Conservation (phyloP, 2,113 vertebrate species). For the Siphamia tubifer region DNA sequence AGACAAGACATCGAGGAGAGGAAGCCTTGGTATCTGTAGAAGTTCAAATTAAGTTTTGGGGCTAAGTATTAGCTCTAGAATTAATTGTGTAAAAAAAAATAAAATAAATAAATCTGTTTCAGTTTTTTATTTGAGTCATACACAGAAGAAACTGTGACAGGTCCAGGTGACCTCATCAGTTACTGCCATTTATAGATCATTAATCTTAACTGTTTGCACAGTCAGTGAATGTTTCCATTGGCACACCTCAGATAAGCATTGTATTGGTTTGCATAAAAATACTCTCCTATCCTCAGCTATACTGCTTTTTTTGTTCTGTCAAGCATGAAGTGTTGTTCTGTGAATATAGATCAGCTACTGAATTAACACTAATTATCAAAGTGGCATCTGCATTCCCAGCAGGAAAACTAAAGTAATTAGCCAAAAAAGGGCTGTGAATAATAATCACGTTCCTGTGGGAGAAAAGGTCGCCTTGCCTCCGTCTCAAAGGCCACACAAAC, state of each 20-base stretch:
- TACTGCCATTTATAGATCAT: neutral
- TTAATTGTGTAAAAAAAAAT: neutral
- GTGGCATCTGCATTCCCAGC: neutral
- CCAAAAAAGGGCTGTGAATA: conserved; percentile 4
- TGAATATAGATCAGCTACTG: no score
- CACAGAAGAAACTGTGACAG: conserved; percentile 5
- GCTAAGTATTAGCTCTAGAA: neutral
- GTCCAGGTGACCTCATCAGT: neutral
- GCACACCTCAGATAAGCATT: neutral
- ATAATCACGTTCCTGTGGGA: neutral
- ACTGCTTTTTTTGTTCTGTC: no score
- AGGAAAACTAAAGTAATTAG: neutral
- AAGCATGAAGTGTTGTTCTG: no score
- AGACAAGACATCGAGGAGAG: neutral
- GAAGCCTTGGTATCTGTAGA: neutral
- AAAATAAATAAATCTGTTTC: no score
- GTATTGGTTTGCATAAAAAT: no score
- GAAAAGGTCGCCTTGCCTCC: neutral
- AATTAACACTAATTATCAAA: neutral
- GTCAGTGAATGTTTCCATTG: neutral
- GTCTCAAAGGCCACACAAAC: conserved; percentile 8
- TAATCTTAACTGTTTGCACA: conserved; percentile 44
- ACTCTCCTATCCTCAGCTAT: neutral
- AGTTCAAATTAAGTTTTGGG: neutral
- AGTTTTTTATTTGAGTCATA: conserved; percentile 5